Conservation (phyloP, 2,797 vertebrate species). For the Delichon dasypus region DNA sequence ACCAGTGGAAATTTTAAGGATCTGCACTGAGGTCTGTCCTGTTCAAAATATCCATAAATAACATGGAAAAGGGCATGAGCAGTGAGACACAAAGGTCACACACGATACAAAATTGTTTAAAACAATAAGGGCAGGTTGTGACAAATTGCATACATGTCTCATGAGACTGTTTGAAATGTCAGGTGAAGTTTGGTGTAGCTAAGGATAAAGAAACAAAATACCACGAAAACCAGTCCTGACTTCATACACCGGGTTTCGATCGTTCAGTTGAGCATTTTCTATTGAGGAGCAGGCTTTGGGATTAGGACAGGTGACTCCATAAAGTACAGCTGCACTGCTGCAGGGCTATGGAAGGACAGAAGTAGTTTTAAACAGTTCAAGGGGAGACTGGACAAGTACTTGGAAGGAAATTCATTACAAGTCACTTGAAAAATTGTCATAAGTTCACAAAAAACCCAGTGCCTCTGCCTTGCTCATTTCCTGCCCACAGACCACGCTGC, state of each 20-base stretch:
- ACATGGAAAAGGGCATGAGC: background rate
- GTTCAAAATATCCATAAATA: background rate
- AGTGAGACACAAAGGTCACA: background rate
- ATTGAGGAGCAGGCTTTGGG: background rate
- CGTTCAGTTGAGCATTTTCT: background rate
- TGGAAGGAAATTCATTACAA: background rate
- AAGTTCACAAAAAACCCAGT: background rate
- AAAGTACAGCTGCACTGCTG: background rate
- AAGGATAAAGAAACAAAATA: background rate
- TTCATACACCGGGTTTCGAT: background rate
- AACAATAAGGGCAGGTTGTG: background rate
- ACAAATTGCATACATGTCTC: background rate
- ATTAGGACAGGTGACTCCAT: background rate
- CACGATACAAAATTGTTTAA: background rate
- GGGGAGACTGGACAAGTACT: background rate
- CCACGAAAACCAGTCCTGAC: background rate
- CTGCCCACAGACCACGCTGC: background rate
- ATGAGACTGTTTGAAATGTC: background rate
- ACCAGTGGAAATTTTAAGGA: background rate
- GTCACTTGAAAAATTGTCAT: background rate
- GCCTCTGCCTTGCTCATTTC: background rate
- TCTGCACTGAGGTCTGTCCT: background rate
- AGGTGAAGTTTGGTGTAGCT: background rate
- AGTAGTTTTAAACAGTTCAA: background rate
- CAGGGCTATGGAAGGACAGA: background rate